A percentile compares a stretch with the other conserved stretches of the same genome.
Evolutionary conservation across 2,113 vertebrate species (phyloP).

Genomic region (Lycaon pictus): DNA sequence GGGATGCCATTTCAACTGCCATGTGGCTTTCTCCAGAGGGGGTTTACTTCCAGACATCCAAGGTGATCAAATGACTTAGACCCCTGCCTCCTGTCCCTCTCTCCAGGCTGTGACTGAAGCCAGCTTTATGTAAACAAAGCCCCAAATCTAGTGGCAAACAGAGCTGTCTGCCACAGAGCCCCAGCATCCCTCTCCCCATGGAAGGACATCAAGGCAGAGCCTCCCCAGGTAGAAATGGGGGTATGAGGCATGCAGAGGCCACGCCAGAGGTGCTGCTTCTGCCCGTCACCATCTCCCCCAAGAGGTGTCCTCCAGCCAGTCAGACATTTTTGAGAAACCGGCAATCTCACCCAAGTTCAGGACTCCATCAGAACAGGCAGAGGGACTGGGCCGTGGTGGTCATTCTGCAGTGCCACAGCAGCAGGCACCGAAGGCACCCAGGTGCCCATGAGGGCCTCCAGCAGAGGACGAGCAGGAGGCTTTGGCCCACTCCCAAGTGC

Average conservation of each 20-base stretch:
- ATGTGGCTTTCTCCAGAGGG: neutral
- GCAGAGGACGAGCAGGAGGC: neutral
- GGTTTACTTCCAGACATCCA: neutral
- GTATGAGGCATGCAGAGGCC: neutral
- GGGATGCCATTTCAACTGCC: neutral
- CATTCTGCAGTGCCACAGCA: neutral
- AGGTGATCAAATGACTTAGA: neutral
- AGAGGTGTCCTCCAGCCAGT: neutral
- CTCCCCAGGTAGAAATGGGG: neutral
- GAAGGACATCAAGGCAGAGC: neutral
- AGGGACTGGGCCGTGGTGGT: neutral
- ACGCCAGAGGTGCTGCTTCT: neutral
- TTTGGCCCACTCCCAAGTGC: rapidly evolving
- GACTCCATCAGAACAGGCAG: neutral
- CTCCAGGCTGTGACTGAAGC: neutral
- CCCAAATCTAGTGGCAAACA: neutral
- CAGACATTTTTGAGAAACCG: neutral
- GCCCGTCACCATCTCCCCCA: neutral
- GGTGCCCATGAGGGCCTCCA: neutral
- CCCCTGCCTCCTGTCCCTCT: neutral
- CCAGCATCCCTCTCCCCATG: neutral
- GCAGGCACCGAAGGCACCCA: neutral
- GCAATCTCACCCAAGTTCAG: neutral
- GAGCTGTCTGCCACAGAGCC: neutral
- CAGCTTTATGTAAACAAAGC: slow-evolving; percentile 8